These are phyloP conservation scores for Nerophis ophidion DNA, from an alignment of 2,113 vertebrate species.

Conservation along the genomic window DNA sequence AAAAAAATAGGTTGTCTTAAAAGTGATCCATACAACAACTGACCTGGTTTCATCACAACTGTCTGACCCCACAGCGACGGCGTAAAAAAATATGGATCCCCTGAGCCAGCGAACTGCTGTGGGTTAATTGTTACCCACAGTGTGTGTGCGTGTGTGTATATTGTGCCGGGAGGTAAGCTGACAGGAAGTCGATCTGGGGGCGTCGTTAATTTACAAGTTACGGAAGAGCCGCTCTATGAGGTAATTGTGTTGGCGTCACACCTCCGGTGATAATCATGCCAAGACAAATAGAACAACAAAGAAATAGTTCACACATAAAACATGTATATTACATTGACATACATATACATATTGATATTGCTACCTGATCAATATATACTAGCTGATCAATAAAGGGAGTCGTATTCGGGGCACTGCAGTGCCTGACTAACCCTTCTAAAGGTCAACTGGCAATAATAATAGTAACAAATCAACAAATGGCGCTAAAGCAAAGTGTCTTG, in stretches of 20 bases:
- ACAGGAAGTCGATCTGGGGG: conserved; percentile 44
- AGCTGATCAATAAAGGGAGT: no score
- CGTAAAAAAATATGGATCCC: conserved; percentile 36
- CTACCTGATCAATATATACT: no score
- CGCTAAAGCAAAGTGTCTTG: no score
- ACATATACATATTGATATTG: no score
- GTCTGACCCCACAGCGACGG: conserved; percentile 25
- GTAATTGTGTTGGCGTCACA: conserved; percentile 16
- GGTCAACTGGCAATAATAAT: no score
- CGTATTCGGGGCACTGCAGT: no score
- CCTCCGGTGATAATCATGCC: conserved; percentile 16
- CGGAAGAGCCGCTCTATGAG: conserved; percentile 26
- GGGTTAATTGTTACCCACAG: conserved; percentile 42
- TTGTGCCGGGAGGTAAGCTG: conserved; percentile 25
- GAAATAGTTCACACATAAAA: no score
- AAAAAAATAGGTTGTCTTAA: background rate
- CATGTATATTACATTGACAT: no score
- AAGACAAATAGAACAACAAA: background rate
- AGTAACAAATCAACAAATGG: no score
- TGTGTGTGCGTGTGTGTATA: conserved; percentile 27
- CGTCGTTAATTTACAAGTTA: conserved; percentile 32
- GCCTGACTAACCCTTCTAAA: no score
- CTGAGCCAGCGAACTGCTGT: conserved; percentile 5
- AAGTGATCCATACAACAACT: conserved; percentile 13
- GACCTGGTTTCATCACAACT: conserved; percentile 28